Evolutionary conservation across 2,797 vertebrate genomes (phyloP), one percentile per base, ranked within the genome.

Genomic region (Streptopelia turtur): DNA sequence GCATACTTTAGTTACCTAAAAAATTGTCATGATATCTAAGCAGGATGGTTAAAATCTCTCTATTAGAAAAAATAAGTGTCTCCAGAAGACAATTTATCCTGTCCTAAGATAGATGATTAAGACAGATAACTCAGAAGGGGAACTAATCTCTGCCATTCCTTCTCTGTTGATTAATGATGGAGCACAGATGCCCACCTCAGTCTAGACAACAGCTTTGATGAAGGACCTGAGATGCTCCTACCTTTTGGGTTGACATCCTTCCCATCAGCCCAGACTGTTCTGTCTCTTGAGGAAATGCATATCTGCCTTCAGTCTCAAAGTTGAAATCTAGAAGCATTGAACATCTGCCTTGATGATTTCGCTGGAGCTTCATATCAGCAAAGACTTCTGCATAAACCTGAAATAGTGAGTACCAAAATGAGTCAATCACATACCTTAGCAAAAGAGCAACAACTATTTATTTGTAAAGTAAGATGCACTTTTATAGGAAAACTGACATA

Each of bases 261-360:
- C 43, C 20, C 16, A 13, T 21, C 23, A 41, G 3, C 2, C 64
- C 23, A 56, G 6, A 10, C 7, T 88, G 16, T 37, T 66, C 13
- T 30, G 8, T 68, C 35, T 87, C 50, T n/a, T 71, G 30, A 69
- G n/a, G 18, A 90, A 89, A 69, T 25, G 8, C 28, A 8, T 63
- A 13, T 45, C 59, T 71, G 6, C 21, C 8, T 72, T 92, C 31
- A 70, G 23, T 39, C 16, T 49, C 31, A 24, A 61, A 64, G 39
- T 30, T 83, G 60, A 83, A 87, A 87, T 16, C 3, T 4, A 63
- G 16, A 5, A 15, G 41, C 7, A 11, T 41, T 17, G 25, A 24
- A 4, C 11, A 8, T 43, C 7, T 8, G 1, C 17, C 31, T 24
- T 8, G 1, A 12, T 1, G 6, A 70, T 61, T 63, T 81, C 43